Base-by-base conservation (phyloP, 2,113 vertebrate species). In the Dolichotis patagonum region DNA sequence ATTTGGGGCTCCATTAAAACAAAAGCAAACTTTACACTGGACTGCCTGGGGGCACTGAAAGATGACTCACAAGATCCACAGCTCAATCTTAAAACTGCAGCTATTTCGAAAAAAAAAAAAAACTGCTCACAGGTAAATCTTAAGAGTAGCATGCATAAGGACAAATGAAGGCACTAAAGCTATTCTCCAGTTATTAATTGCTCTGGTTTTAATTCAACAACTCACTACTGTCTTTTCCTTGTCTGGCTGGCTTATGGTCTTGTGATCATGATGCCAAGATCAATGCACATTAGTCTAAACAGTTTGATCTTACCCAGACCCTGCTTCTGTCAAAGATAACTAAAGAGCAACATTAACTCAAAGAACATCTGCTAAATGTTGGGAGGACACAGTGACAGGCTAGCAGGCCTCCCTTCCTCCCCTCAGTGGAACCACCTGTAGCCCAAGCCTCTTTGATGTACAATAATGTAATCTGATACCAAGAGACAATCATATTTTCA, bases 271-370 rank as follows among this genome's bases (percentile, higher is more conserved):
- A 95, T 98, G 97, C 98, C 98, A 98, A 98, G 97, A 98, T 99
- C 98, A 98, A 98, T 98, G 97, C 96, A 95, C 98, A 97, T 98
- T 98, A 98, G 95, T 95, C 97, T 98, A 96, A 98, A 97, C 91
- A 96, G 94, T 97, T 94, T 98, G 98, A 98, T 98, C 97, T 91
- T 98, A 97, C 97, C 96, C 98, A 99, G 98, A 97, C 92, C 82
- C 92, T 81, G 69, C 94, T 98, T 97, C 97, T 98, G 97, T 98
- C 98, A 98, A 90, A 98, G 98, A 98, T 98, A 98, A 98, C 96
- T 87, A 91, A 98, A 98, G 95, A 97, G 96, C 2, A 2, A 96
- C 97, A 97, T 96, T 97, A 98, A 98, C 97, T 98, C 97, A 97
- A 80, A 62, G 30, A 98, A 97, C 97, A 97, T 98, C 98, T 98